Conservation (phyloP, 2,797 vertebrate genomes). For the Rhincodon typus region DNA sequence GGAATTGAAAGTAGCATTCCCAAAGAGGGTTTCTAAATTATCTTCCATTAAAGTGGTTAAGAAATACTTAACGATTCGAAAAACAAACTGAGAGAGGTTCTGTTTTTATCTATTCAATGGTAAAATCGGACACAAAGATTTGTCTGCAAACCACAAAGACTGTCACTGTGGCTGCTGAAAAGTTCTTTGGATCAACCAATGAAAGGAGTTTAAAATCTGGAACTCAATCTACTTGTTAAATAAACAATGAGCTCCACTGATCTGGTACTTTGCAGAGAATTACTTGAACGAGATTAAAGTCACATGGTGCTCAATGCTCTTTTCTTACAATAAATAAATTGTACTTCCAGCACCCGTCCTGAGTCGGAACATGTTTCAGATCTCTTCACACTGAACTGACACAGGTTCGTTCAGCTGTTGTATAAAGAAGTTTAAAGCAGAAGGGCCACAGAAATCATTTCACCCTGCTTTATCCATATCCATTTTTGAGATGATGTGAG, state of each 20-base stretch:
- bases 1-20: constrained; percentile 56
- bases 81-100: background rate
- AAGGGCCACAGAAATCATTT: background rate
- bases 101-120: background rate
- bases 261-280: constrained; percentile 45
- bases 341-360: constrained; percentile 38
- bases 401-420: background rate
- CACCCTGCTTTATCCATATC: background rate
- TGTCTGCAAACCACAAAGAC: background rate
- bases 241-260: constrained; percentile 56
- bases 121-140: background rate
- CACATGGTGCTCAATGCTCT: constrained; percentile 55
- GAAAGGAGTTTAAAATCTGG: constrained; percentile 51
- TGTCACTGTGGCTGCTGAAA: background rate
- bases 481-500: background rate
- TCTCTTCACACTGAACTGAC: background rate
- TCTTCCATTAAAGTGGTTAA: background rate
- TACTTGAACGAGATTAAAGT: constrained; percentile 57
- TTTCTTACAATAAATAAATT: constrained; percentile 40
- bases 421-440: background rate
- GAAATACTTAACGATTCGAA: background rate
- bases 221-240: constrained; percentile 53
- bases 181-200: constrained; percentile 31
- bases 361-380: background rate
- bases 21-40: constrained; percentile 49